Conservation (phyloP, 2,113 vertebrate genomes). For the Phoenicopterus ruber region DNA sequence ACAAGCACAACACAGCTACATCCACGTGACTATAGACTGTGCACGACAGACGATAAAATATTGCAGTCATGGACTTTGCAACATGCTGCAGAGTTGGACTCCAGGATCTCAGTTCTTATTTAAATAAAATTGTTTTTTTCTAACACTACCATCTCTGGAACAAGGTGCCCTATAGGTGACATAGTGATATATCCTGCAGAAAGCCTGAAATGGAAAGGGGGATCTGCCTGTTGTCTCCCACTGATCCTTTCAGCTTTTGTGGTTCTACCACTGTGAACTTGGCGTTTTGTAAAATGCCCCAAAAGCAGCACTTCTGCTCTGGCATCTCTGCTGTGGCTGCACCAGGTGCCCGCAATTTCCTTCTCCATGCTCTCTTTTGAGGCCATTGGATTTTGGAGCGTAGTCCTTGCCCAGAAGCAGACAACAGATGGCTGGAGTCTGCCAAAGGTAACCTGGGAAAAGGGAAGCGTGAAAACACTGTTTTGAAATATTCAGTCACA, state of each 20-base stretch:
- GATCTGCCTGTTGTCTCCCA: background rate
- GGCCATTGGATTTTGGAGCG: background rate
- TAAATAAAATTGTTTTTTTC: constrained; percentile 31
- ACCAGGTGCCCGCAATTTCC: background rate
- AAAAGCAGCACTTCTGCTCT: background rate
- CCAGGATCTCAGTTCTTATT: constrained; percentile 29
- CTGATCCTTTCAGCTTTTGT: background rate
- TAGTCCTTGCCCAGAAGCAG: background rate
- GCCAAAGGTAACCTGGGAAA: constrained; percentile 39
- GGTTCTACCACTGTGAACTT: background rate
- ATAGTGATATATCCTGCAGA: background rate
- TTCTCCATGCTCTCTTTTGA: background rate
- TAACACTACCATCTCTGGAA: background rate
- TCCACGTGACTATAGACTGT: background rate
- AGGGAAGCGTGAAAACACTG: background rate
- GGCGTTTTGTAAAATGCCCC: background rate
- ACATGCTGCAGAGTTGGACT: background rate
- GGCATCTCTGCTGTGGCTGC: background rate
- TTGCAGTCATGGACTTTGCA: background rate
- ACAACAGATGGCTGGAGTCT: constrained; percentile 48
- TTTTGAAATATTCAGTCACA: background rate
- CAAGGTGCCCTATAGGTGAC: background rate
- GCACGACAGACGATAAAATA: rapidly evolving
- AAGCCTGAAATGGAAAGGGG: background rate
- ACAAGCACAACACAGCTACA: background rate